These are phyloP conservation scores for Drosophila flavopinicola DNA, from an alignment of 2,888 invertebrate genomes.

Conservation along the genomic window DNA sequence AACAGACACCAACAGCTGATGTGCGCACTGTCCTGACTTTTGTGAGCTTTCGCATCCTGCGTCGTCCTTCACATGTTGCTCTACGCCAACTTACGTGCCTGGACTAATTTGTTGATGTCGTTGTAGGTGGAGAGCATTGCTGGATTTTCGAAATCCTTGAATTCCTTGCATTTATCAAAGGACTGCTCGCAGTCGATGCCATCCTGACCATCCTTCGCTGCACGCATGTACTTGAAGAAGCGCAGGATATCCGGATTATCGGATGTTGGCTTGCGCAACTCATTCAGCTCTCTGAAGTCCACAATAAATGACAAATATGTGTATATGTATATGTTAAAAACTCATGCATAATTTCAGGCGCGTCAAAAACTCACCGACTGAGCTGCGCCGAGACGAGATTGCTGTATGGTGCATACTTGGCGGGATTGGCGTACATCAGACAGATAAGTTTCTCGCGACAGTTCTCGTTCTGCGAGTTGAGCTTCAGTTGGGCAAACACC, in stretches of 20 bases:
- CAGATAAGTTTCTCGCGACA: slow-evolving; percentile 94
- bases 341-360: slow-evolving; percentile 62
- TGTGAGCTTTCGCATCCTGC: slow-evolving; percentile 31
- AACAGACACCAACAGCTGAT: slow-evolving; percentile 39
- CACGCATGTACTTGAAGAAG: slow-evolving; percentile 96
- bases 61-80: slow-evolving; percentile 1
- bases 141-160: slow-evolving; percentile 88
- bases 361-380: slow-evolving; percentile 87
- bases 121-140: slow-evolving; percentile 94
- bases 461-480: slow-evolving; percentile 88
- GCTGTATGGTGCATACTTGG: slow-evolving; percentile 94
- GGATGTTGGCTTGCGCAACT: slow-evolving; percentile 92
- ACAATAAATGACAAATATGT: slow-evolving; percentile 23
- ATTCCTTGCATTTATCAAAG: slow-evolving; percentile 88
- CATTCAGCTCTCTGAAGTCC: slow-evolving; percentile 90
- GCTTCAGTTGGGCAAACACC: slow-evolving; percentile 90
- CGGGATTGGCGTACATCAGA: slow-evolving; percentile 94
- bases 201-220: slow-evolving; percentile 94
- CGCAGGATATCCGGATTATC: slow-evolving; percentile 94
- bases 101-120: slow-evolving; percentile 94
- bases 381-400: slow-evolving; percentile 94
- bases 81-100: slow-evolving; percentile 87
- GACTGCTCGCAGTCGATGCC: slow-evolving; percentile 89
- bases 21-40: slow-evolving; percentile 55
- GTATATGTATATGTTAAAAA: slow-evolving; percentile 1